A percentile compares a stretch with the other conserved stretches of the same genome.
phyloP scores from a whole-genome alignment of 2,113 vertebrate species.

The Neogobius melanostomus region DNA sequence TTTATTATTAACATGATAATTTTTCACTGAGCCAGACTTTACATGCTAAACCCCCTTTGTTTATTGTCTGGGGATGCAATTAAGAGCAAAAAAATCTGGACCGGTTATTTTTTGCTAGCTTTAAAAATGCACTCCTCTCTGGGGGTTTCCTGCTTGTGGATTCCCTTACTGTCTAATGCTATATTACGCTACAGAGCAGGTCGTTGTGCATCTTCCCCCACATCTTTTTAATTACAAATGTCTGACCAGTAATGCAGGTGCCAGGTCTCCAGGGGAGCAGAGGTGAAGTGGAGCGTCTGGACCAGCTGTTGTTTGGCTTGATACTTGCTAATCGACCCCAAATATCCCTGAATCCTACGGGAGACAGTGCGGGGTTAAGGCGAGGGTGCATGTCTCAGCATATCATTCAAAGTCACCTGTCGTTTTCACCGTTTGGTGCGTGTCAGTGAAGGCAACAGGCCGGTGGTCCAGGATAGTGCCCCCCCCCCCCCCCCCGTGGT shows the following conservation, averaged over 20 bases:
- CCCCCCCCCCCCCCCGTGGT: conserved; percentile 28
- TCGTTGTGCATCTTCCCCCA: conserved; percentile 44
- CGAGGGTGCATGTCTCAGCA: conserved; percentile 41
- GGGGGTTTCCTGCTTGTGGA: conserved; percentile 2
- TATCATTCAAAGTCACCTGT: conserved; percentile 53
- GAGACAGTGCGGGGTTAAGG: conserved; percentile 30
- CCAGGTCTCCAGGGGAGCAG: conserved; percentile 43
- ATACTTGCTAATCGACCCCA: conserved; percentile 58
- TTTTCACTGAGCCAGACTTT: conserved; percentile 5
- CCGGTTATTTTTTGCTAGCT: conserved; percentile 11
- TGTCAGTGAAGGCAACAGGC: conserved; percentile 35
- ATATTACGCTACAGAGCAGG: conserved; percentile 27
- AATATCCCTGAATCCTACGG: conserved; percentile 35
- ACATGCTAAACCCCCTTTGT: conserved; percentile 16
- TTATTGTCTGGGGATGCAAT: conserved; percentile 43
- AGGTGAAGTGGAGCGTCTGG: conserved; percentile 50
- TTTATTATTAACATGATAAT: background rate
- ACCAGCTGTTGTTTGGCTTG: conserved; percentile 43
- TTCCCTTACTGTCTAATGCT: conserved; percentile 21
- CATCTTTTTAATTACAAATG: conserved; percentile 66
- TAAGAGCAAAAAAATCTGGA: conserved; percentile 18
- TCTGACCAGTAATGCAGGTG: conserved; percentile 32
- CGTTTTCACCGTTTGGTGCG: conserved; percentile 44
- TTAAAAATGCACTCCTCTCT: conserved; percentile 16
- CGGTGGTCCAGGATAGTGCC: conserved; percentile 38